Base-by-base conservation (phyloP, 2,797 vertebrate genomes). In the Martes flavigula region DNA sequence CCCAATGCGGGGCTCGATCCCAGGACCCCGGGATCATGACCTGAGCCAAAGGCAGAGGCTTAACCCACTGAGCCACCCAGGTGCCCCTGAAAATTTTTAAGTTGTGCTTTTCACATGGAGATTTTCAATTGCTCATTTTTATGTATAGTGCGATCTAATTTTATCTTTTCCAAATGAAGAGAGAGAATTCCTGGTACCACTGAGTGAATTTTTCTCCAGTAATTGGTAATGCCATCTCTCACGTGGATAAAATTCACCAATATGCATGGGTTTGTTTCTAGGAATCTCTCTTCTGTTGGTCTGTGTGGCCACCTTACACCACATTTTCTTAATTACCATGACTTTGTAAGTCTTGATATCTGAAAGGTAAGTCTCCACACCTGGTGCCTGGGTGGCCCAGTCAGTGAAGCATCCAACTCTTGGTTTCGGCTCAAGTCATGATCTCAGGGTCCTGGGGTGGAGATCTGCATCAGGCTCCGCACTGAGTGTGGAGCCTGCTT, bases 321-420 rank as follows among this genome's bases (percentile, higher is more conserved):
- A 54, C 20, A 21, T 84, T 94, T 96, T 92, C 72, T 72, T 96
- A 92, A 90, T 92, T 38, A 75, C 7, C 21, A 38, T 79, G 40
- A 91, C n/a, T n/a, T 68, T 85, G 14, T 25, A 73, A 78, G 35
- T 90, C 46, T 54, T 58, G 11, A 20, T 73, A 87, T 78, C 68
- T 93, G 70, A 87, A 94, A 77, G 17, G 15, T 48, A 58, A 51
- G 8, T 38, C 38, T 18, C 40, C n/a, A 18, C 60, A 35, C 3
- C 14, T 32, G 64, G 54, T 38, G 17, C 17, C 17, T 35, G 9
- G n/a, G 17, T 68, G 64, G 8, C 17, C n/a, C 64, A 35, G 32
- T 68, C 32, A 10, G 8, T 35, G 18, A 35, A 68, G 18, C 3
- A 8, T 68, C n/a, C 64, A 68, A 35, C 64, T 68, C 64, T 68